Base-by-base conservation (phyloP, 2,113 vertebrate genomes). In the Platycercus adscitus region DNA sequence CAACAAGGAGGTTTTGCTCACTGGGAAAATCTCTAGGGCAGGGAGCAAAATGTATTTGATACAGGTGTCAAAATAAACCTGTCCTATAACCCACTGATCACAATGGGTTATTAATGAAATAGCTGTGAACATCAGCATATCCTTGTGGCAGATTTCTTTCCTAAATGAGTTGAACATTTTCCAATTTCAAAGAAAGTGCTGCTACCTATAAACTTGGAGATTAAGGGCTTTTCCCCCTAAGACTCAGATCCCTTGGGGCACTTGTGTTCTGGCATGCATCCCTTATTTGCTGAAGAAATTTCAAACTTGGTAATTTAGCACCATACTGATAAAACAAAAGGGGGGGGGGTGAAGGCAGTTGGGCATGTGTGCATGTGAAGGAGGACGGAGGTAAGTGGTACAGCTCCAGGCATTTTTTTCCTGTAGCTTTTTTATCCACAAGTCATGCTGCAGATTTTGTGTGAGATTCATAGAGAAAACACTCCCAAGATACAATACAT, bases 231-330 rank as follows among this genome's bases (percentile, higher is more conserved):
- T 96, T 95, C 41, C 86, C 78, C 91, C 66, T 49, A 94, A 95
- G 81, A 96, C 82, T 88, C 47, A 72, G 79, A 91, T 89, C 96
- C 82, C 96, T 79, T 33, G 3, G 88, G 86, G 93, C 91, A 85
- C 86, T 96, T 96, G 66, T 96, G 86, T 94, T 97, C 96, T 96
- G 94, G 77, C 94, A 88, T 95, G 92, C 84, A 93, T 91, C 91
- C 96, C 89, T 97, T 97, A 93, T 96, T 97, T 96, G 79, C 86
- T 72, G 64, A 94, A 96, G 96, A 97, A 93, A 96, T 97, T 93
- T 91, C 88, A 96, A 91, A 82, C 84, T 93, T 94, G 70, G 88
- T 82, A 91, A 95, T 88, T 85, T 81, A 95, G 84, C 93, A 91
- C 68, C 76, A 80, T 83, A 88, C 81, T 95, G 3, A 17, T 3